Conservation (phyloP, 2,113 vertebrate genomes). For the Charina bottae region DNA sequence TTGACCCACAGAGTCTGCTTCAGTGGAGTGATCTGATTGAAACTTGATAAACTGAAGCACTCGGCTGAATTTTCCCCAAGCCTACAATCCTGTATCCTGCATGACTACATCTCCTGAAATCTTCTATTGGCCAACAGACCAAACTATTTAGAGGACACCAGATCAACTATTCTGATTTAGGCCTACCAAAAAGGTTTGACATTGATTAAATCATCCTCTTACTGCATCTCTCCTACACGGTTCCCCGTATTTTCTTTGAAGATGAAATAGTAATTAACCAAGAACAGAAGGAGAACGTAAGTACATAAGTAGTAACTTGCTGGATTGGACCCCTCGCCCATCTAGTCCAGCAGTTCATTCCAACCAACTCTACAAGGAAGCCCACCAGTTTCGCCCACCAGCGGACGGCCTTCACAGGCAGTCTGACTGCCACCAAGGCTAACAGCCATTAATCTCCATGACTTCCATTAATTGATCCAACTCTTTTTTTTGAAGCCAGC, state of each 20-base stretch:
- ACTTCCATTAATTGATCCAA: background rate
- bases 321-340: background rate
- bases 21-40: background rate
- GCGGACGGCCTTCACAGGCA: background rate
- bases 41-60: background rate
- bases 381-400: background rate
- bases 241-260: background rate
- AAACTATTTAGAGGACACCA: background rate
- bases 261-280: background rate
- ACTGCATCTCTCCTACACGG: background rate
- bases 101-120: background rate
- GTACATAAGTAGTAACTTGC: background rate
- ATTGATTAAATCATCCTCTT: slow-evolving; percentile 15
- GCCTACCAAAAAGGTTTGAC: background rate
- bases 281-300: background rate
- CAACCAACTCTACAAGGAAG: background rate
- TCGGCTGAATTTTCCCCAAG: background rate
- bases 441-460: background rate
- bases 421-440: background rate
- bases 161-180: background rate
- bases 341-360: background rate
- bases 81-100: background rate
- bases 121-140: background rate
- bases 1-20: background rate
- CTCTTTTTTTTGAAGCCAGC: background rate